A percentile compares a stretch with the other conserved stretches of the same genome.
phyloP scores from a whole-genome alignment of 2,888 invertebrate species.

The Drosophila parthenogenetica region DNA sequence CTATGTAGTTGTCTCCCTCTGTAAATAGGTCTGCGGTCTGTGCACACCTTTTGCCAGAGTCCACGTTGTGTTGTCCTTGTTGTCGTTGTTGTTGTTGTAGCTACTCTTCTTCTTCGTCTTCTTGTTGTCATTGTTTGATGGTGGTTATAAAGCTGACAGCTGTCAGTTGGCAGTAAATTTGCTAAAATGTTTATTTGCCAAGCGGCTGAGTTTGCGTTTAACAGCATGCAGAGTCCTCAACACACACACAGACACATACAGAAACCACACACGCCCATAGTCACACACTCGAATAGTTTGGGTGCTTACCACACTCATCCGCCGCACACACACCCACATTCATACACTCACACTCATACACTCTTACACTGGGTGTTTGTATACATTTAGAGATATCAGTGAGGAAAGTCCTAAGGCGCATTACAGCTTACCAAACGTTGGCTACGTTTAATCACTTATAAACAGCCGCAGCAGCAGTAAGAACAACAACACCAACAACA shows the following conservation, averaged over 20 bases:
- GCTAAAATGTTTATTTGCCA: slow-evolving; percentile 79
- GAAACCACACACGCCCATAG: slow-evolving; percentile 16
- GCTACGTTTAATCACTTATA: slow-evolving; percentile 77
- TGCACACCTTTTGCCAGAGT: slow-evolving; percentile 65
- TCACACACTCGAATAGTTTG: slow-evolving; percentile 63
- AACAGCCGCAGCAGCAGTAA: slow-evolving; percentile 58
- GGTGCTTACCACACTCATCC: slow-evolving; percentile 32
- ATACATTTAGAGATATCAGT: slow-evolving; percentile 29
- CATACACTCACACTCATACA: slow-evolving; percentile 16
- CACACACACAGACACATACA: slow-evolving; percentile 33
- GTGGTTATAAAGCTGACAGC: slow-evolving; percentile 82
- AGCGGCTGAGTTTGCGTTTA: slow-evolving; percentile 79
- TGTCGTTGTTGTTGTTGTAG: slow-evolving; percentile 26
- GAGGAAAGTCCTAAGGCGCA: slow-evolving; percentile 49
- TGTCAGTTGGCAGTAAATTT: slow-evolving; percentile 82
- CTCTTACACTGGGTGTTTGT: slow-evolving; percentile 1
- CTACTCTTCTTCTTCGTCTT: slow-evolving; percentile 27
- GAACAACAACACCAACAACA: slow-evolving; percentile 23
- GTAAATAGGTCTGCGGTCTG: slow-evolving; percentile 69
- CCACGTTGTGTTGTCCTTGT: slow-evolving; percentile 29
- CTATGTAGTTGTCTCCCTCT: slow-evolving; percentile 43
- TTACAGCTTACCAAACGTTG: slow-evolving; percentile 56
- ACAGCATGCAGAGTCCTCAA: slow-evolving; percentile 53
- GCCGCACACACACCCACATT: slow-evolving; percentile 33
- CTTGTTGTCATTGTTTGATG: slow-evolving; percentile 72